phyloP scores from a whole-genome alignment of 2,888 invertebrate genomes.

The Drosophila aldrichi region DNA sequence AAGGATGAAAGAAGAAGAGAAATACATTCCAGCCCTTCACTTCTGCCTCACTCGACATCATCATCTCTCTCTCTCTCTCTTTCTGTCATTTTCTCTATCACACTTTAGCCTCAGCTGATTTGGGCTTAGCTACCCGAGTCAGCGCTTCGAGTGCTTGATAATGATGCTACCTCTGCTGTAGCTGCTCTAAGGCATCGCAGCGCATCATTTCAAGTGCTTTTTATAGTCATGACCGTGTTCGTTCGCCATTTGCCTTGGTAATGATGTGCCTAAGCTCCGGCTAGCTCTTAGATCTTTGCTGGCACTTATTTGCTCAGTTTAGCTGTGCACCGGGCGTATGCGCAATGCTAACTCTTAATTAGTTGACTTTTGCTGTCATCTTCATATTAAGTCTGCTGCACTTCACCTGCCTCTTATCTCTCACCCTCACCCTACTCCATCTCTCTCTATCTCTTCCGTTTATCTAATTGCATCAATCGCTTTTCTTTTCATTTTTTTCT shows the following conservation, averaged over 20 bases:
- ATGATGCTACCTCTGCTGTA: slow-evolving; percentile 54
- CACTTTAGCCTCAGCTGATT: slow-evolving; percentile 7
- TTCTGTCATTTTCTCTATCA: slow-evolving; percentile 6
- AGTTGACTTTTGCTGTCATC: slow-evolving; percentile 38
- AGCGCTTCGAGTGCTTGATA: slow-evolving; percentile 56
- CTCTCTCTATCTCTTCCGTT: neutral
- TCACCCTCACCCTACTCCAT: too few species aligned
- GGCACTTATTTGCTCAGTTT: neutral
- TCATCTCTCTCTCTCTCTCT: neutral
- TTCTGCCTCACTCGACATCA: too few species aligned
- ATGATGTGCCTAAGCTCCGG: slow-evolving; percentile 60
- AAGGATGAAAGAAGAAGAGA: neutral
- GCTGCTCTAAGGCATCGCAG: slow-evolving; percentile 34
- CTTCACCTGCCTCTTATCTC: slow-evolving; percentile 6
- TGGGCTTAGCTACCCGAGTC: slow-evolving; percentile 60
- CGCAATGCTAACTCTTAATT: slow-evolving; percentile 47
- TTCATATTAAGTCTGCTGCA: slow-evolving; percentile 12
- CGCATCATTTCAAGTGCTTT: slow-evolving; percentile 45
- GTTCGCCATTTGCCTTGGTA: slow-evolving; percentile 60
- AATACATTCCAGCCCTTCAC: slow-evolving; percentile 30
- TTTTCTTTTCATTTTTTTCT: neutral
- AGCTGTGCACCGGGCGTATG: slow-evolving; percentile 23
- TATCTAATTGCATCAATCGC: slow-evolving; percentile 29
- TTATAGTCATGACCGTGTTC: slow-evolving; percentile 53
- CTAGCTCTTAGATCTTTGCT: slow-evolving; percentile 27